These are phyloP conservation scores for Odontophorus gujanensis DNA, from an alignment of 2,113 vertebrate species.

Conservation along the genomic window DNA sequence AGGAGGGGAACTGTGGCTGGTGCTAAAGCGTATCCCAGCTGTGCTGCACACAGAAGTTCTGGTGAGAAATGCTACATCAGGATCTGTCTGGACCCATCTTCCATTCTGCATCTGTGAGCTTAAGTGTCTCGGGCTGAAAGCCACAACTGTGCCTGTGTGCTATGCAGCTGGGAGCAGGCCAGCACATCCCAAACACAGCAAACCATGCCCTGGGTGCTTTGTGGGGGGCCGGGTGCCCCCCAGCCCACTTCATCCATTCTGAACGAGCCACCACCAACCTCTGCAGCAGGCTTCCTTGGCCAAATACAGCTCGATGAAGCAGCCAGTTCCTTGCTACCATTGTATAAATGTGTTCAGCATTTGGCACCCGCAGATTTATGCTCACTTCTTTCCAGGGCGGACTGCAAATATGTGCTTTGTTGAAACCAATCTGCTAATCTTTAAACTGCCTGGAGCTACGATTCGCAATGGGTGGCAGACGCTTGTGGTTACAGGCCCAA, in stretches of 20 bases:
- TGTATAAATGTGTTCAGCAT: slow-evolving; percentile 2
- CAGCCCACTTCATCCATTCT: not conserved
- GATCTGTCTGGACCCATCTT: not conserved
- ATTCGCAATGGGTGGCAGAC: slow-evolving; percentile 30
- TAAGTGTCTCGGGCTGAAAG: not conserved
- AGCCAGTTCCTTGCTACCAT: not conserved
- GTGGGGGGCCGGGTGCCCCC: not conserved
- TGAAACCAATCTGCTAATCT: slow-evolving; percentile 54
- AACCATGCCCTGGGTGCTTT: not conserved
- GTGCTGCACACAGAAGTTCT: not conserved
- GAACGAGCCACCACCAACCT: not conserved
- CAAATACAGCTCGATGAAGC: not conserved
- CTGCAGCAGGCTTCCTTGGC: not conserved
- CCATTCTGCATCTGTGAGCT: not conserved
- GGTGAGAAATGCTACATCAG: not conserved
- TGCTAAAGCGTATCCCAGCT: slow-evolving; percentile 14
- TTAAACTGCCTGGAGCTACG: slow-evolving; percentile 15
- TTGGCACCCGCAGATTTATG: slow-evolving; percentile 3
- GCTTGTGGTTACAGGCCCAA: slow-evolving; percentile 1
- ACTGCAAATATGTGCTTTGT: slow-evolving; percentile 38
- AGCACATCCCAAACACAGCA: accelerated
- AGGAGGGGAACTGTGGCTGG: not conserved
- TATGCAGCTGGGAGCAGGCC: not conserved
- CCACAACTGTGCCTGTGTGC: not conserved
- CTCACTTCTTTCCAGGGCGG: slow-evolving; percentile 25